Percentiles rank a stretch among this genome's conserved stretches.
Evolutionary conservation across 2,113 vertebrate genomes (phyloP).

Genomic region (Chaenocephalus aceratus): DNA sequence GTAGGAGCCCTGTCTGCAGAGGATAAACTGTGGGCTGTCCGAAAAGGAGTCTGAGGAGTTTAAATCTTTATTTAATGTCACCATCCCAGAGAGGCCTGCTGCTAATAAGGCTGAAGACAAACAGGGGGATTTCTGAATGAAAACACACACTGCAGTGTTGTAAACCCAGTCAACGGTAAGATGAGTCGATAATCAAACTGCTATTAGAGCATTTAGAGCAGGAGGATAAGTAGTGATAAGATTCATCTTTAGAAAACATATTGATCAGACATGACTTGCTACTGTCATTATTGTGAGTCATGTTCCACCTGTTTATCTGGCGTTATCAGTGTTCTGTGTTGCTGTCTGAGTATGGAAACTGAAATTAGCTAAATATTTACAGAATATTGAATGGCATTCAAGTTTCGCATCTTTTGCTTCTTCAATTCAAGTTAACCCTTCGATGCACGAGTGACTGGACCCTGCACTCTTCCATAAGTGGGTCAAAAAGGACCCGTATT

Average conservation of each 20-base stretch:
- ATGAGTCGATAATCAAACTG: neutral
- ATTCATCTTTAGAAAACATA: neutral
- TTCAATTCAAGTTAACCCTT: too few relatives aligned
- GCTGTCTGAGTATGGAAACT: neutral
- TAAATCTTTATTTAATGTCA: slow-evolving; percentile 16
- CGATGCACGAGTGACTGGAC: too few relatives aligned
- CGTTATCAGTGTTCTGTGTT: neutral
- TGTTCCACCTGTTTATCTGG: neutral
- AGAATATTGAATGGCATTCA: neutral
- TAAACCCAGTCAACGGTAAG: slow-evolving; percentile 62
- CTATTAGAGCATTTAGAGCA: neutral
- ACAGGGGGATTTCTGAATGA: slow-evolving; percentile 32
- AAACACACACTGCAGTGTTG: slow-evolving; percentile 8
- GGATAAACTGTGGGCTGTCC: slow-evolving; percentile 48
- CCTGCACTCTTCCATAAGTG: too few relatives aligned
- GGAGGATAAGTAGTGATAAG: neutral
- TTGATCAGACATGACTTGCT: neutral
- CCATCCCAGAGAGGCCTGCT: slow-evolving; percentile 35
- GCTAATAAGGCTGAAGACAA: slow-evolving; percentile 26
- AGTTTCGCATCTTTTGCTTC: too few relatives aligned
- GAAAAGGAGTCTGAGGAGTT: slow-evolving; percentile 13
- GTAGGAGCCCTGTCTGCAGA: slow-evolving; percentile 52
- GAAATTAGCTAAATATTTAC: neutral
- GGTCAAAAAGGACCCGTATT: too few relatives aligned
- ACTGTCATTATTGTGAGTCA: neutral